Conservation (phyloP, 1,140 invertebrate species). For the Temnothorax nylanderi region DNA sequence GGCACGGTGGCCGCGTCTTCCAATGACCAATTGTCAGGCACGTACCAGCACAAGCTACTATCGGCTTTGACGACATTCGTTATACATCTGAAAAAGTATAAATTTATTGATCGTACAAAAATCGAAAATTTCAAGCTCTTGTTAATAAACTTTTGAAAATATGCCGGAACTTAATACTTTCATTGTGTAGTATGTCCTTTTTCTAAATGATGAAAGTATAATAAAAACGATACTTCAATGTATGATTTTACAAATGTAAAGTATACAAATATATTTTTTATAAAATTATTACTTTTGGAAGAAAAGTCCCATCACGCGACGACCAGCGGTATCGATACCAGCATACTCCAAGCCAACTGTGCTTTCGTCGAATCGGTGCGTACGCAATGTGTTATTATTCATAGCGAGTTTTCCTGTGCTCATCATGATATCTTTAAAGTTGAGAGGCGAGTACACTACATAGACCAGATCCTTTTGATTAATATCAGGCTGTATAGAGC, state of each 20-base stretch:
- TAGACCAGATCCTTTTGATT: conserved; percentile 83
- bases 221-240: not conserved
- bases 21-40: conserved; percentile 94
- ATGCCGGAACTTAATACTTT: not conserved
- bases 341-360: conserved; percentile 91
- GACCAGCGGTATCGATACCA: conserved; percentile 86
- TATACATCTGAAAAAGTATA: conserved; percentile 83
- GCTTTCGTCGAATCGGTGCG: conserved; percentile 87
- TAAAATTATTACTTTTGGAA: conserved; percentile 57
- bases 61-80: conserved; percentile 88
- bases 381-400: conserved; percentile 87
- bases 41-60: conserved; percentile 89
- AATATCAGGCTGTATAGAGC: conserved; percentile 80
- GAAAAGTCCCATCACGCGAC: conserved; percentile 91
- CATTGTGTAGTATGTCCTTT: not conserved
- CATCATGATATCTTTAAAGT: conserved; percentile 93
- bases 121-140: not conserved
- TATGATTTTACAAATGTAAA: not conserved
- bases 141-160: not conserved
- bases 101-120: not conserved
- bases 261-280: not conserved
- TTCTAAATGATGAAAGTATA: not conserved
- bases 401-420: conserved; percentile 90
- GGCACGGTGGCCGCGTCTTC: conserved; percentile 96
- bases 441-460: conserved; percentile 89